Evolutionary conservation across 2,113 vertebrate species (phyloP).

Genomic region (Pontoporia blainvillei): DNA sequence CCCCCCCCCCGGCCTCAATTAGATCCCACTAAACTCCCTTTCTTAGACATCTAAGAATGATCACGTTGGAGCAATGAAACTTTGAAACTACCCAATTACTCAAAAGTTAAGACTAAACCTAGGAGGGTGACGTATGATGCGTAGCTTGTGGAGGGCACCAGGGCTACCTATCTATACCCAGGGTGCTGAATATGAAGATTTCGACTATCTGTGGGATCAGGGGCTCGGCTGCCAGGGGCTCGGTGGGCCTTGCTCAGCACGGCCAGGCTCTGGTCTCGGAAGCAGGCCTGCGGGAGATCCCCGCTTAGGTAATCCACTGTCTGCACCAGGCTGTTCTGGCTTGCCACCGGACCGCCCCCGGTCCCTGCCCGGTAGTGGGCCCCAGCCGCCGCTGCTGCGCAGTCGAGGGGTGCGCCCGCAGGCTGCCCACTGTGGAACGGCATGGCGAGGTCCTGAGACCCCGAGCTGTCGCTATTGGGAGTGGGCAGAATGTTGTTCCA

Average conservation of each 20-base stretch:
- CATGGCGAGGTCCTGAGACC: slow-evolving; percentile 96
- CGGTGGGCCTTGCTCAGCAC: slow-evolving; percentile 96
- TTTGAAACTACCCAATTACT: slow-evolving; percentile 83
- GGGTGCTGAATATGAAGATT: slow-evolving; percentile 97
- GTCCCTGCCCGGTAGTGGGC: slow-evolving; percentile 92
- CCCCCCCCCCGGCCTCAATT: not conserved
- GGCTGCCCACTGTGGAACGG: slow-evolving; percentile 91
- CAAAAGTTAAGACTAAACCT: slow-evolving; percentile 85
- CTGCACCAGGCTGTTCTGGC: slow-evolving; percentile 95
- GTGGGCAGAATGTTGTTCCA: slow-evolving; percentile 99
- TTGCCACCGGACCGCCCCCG: slow-evolving; percentile 80
- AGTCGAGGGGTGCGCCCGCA: slow-evolving; percentile 90
- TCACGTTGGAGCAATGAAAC: slow-evolving; percentile 83
- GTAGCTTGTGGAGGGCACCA: slow-evolving; percentile 44
- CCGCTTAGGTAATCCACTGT: slow-evolving; percentile 96
- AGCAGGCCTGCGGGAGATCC: slow-evolving; percentile 99
- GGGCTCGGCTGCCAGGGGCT: slow-evolving; percentile 90
- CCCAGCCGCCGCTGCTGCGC: slow-evolving; percentile 86
- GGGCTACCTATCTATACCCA: slow-evolving; percentile 98
- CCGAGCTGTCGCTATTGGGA: slow-evolving; percentile 98
- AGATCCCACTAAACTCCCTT: slow-evolving; percentile 17
- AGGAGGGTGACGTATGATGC: slow-evolving; percentile 39
- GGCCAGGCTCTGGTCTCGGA: slow-evolving; percentile 96
- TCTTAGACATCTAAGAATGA: slow-evolving; percentile 77
- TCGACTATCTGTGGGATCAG: slow-evolving; percentile 91